Evolutionary conservation across 2,888 invertebrate species (phyloP), one percentile per base, ranked within the genome.

Genomic region (Callinectes sapidus): DNA sequence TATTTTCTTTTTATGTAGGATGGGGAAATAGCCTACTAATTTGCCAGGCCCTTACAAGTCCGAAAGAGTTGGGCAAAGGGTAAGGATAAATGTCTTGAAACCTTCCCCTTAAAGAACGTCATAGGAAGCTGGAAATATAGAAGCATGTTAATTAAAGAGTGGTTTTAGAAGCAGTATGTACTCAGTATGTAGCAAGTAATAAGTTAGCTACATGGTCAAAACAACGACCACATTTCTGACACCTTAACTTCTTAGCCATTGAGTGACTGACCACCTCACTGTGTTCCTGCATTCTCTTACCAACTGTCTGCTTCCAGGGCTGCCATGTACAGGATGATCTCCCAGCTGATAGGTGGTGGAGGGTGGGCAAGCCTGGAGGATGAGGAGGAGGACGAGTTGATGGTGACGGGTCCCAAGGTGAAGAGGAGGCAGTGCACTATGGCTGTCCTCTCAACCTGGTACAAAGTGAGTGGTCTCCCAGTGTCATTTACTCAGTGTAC

Each of bases 381-480:
- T 2, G 42, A 55, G 14, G 90, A 90, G 28, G 92, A 92, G 66
- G 55, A 81, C 42, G 91, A 66, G 39, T 88, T 86, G 48, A 18
- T 90, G 5, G 77, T 42, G 14, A 13, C 54, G 8, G 90, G 55
- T 5, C 92, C 90, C 28, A 71, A 87, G 32, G 77, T 93, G 48
- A 92, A 92, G 85, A 87, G 91, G 61, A 81, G 35, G 18, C 90
- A 92, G 28, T 91, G 90, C 35, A 93, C 86, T 10, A 94, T 94
- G 94, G 54, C 90, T 81, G 71, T 90, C 35, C 91, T 94, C 3
- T 77, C 89, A 18, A 86, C 88, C n/a, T 94, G 94, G 94, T 94
- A 94, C 42, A 89, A 93, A 90, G 94, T 94, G 39, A 55, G 90
- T 48, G 1, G 85, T 90, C n/a, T 54, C 28, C 13, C 5, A 71